Conservation (phyloP, 2,113 vertebrate species). For the Astur gentilis region DNA sequence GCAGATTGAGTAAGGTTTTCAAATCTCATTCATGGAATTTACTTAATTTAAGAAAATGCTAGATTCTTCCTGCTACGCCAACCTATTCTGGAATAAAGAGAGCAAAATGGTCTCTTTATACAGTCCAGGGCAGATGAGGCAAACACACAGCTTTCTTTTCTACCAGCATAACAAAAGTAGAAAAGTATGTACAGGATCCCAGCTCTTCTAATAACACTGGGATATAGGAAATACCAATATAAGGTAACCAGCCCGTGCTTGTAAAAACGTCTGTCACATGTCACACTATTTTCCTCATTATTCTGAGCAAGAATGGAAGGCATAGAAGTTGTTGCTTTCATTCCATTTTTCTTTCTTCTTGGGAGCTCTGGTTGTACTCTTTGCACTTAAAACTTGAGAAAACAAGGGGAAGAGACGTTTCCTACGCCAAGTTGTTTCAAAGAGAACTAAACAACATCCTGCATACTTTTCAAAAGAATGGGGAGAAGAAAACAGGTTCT, state of each 20-base stretch:
- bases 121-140: neutral
- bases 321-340: neutral
- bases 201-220: neutral
- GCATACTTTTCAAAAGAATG: neutral
- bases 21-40: neutral
- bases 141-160: neutral
- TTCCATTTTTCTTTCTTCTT: neutral
- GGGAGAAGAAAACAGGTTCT: neutral
- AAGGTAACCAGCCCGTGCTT: neutral
- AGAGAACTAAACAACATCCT: neutral
- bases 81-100: neutral
- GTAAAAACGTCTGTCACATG: neutral
- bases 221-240: neutral
- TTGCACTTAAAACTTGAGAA: neutral
- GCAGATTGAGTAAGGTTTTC: neutral
- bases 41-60: neutral
- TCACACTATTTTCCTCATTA: neutral
- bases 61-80: neutral
- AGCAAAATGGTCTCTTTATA: neutral
- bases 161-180: neutral
- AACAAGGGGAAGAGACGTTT: neutral
- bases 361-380: neutral
- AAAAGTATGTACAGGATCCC: neutral
- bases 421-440: neutral
- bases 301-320: neutral